Evolutionary conservation across 2,113 vertebrate genomes (phyloP).

Genomic region (Acanthisitta chloris): DNA sequence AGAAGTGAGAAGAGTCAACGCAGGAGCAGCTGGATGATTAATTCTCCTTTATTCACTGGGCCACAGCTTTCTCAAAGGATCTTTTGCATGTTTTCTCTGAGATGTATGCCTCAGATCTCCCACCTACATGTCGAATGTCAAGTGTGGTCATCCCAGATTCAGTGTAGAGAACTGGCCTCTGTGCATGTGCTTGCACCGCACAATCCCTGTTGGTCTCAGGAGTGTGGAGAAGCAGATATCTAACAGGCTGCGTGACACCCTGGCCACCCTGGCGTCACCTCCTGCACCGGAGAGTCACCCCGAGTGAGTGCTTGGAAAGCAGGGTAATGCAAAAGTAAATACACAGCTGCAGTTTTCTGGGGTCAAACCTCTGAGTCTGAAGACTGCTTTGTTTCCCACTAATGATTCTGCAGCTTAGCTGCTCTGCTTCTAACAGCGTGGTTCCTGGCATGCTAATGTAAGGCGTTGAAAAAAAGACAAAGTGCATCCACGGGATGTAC

Average conservation of each 20-base stretch:
- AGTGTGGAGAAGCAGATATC: not conserved
- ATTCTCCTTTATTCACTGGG: not conserved
- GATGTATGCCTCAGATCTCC: not conserved
- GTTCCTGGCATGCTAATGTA: not conserved
- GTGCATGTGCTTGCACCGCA: accelerated
- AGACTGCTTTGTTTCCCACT: not conserved
- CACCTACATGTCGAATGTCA: accelerated
- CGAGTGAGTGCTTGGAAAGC: not conserved
- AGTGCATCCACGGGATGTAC: accelerated
- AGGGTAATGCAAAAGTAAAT: not conserved
- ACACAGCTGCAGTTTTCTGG: not conserved
- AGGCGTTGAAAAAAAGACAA: not conserved
- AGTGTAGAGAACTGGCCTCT: not conserved
- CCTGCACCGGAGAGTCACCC: accelerated
- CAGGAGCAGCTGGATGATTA: not conserved
- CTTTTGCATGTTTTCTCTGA: not conserved
- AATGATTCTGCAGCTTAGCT: not conserved
- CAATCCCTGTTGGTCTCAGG: not conserved
- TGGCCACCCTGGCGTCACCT: not conserved
- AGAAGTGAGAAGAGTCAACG: not conserved
- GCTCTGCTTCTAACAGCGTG: not conserved
- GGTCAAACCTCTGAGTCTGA: not conserved
- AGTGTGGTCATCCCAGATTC: not conserved
- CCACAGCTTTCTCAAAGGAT: not conserved
- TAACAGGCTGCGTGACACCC: not conserved